phyloP scores from a whole-genome alignment of 2,113 vertebrate genomes.

The Vidua macroura region DNA sequence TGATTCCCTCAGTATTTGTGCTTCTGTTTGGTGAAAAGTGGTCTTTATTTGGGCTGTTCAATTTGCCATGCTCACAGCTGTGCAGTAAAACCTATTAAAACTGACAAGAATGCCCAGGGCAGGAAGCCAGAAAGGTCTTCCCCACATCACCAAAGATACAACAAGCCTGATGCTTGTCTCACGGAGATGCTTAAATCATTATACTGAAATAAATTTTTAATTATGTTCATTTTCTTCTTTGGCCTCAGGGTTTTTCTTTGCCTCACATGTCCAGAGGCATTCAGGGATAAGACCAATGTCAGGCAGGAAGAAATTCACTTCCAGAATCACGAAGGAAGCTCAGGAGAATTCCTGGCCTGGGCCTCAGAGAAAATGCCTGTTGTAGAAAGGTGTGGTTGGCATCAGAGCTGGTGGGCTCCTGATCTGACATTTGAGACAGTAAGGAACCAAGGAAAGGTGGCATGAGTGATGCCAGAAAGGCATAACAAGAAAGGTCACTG shows the following conservation, averaged over 20 bases:
- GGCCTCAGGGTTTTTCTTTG: neutral
- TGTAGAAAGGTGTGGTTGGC: neutral
- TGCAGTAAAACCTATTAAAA: slow-evolving; percentile 46
- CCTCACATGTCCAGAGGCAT: neutral
- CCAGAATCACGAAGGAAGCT: neutral
- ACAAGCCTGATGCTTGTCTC: slow-evolving; percentile 10
- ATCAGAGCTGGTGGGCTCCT: neutral
- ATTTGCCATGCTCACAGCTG: slow-evolving; percentile 17
- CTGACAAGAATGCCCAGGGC: slow-evolving; percentile 34
- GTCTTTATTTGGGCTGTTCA: slow-evolving; percentile 30
- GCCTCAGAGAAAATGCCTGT: neutral
- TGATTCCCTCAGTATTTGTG: neutral
- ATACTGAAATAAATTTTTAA: slow-evolving; percentile 27
- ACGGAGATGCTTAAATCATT: neutral
- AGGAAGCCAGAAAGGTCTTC: slow-evolving; percentile 52
- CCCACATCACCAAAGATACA: neutral
- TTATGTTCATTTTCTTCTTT: neutral
- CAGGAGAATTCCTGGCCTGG: neutral
- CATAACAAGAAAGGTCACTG: neutral
- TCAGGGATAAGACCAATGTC: neutral
- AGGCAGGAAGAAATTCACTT: neutral
- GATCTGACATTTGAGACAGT: neutral
- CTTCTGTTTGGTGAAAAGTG: slow-evolving; percentile 12
- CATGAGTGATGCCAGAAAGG: neutral
- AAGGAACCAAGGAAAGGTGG: neutral